A percentile compares a stretch with the other conserved stretches of the same genome.
phyloP scores from a whole-genome alignment of 2,113 vertebrate species.

The Labrus mixtus region DNA sequence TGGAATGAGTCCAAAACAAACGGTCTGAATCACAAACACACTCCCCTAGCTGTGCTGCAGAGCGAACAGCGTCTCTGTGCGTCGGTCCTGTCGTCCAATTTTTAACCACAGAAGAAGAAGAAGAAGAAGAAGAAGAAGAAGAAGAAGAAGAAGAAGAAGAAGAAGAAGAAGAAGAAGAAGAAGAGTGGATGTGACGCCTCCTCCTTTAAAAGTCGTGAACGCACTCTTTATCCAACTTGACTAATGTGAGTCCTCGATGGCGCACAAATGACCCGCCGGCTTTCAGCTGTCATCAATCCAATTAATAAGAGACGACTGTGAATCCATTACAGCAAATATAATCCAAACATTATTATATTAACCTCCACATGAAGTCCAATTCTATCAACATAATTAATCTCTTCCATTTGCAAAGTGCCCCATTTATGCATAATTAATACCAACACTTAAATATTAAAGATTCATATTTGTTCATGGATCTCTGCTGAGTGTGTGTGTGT shows the following conservation, averaged over 20 bases:
- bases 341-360: slow-evolving; percentile 83
- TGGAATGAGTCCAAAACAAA: too few relatives aligned
- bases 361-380: slow-evolving; percentile 74
- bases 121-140: too few relatives aligned
- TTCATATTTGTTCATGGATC: slow-evolving; percentile 74
- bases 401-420: slow-evolving; percentile 76
- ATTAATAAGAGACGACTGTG: slow-evolving; percentile 78
- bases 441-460: slow-evolving; percentile 81
- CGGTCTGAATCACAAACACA: too few relatives aligned
- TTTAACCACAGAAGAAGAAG: neutral
- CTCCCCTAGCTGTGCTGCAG: too few relatives aligned
- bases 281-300: slow-evolving; percentile 78
- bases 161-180: slow-evolving; percentile 2
- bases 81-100: too few relatives aligned
- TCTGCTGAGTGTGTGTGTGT: neutral
- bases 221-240: slow-evolving; percentile 36
- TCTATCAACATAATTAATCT: slow-evolving; percentile 84
- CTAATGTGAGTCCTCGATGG: slow-evolving; percentile 54
- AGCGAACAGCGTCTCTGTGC: too few relatives aligned
- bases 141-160: too few relatives aligned
- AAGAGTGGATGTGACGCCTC: neutral
- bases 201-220: slow-evolving; percentile 36
- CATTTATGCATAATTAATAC: slow-evolving; percentile 80
- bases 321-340: slow-evolving; percentile 80
- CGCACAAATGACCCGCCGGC: slow-evolving; percentile 65